Evolutionary conservation across 2,797 vertebrate species (phyloP).

Genomic region (Amazonetta brasiliensis): DNA sequence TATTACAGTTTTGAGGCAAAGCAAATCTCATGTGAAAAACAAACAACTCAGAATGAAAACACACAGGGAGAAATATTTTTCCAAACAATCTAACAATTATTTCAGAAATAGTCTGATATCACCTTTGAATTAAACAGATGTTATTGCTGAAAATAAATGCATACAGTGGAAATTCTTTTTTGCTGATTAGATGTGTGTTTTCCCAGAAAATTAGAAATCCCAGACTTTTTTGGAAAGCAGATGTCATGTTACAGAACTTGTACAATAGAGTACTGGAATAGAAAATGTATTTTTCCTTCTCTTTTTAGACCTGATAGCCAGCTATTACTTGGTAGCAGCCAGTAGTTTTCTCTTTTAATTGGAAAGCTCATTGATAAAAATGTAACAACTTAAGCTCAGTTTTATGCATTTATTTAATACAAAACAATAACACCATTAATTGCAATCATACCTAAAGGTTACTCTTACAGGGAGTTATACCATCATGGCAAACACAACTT

Average conservation of each 20-base stretch:
- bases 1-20: not conserved
- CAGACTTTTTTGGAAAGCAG: not conserved
- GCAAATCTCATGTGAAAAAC: not conserved
- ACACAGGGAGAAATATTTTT: not conserved
- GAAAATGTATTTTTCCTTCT: not conserved
- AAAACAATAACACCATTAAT: not conserved
- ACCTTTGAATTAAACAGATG: not conserved
- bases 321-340: not conserved
- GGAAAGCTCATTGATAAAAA: not conserved
- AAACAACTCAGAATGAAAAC: not conserved
- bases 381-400: not conserved
- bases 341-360: not conserved
- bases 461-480: not conserved
- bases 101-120: not conserved
- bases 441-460: not conserved
- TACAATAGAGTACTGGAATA: not conserved
- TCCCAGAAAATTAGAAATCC: not conserved
- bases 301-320: not conserved
- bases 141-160: not conserved
- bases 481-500: not conserved
- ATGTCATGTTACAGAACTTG: not conserved
- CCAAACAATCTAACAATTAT: not conserved
- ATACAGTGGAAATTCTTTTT: not conserved
- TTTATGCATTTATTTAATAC: not conserved
- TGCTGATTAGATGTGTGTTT: not conserved